phyloP scores from a whole-genome alignment of 1,140 invertebrate species.

The Coelopa frigida region DNA sequence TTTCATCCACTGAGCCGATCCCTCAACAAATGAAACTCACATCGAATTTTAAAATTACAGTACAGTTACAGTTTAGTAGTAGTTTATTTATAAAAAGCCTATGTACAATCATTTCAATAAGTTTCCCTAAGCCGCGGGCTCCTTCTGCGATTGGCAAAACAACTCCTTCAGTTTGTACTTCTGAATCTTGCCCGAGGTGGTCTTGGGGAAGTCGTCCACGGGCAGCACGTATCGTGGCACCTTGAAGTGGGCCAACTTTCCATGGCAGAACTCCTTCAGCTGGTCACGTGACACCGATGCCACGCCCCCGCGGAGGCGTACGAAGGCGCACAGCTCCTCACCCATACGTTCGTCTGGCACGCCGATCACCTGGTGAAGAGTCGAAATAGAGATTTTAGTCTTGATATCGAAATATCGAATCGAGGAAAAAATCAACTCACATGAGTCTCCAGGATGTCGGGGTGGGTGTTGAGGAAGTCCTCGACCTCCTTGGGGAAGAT shows the following conservation, averaged over 20 bases:
- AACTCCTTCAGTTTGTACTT: constrained; percentile 58
- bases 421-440: constrained; percentile 45
- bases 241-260: constrained; percentile 76
- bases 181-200: constrained; percentile 76
- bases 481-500: constrained; percentile 85
- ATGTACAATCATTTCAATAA: too few relatives aligned
- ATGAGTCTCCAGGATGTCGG: constrained; percentile 65
- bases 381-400: constrained; percentile 30
- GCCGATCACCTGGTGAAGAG: constrained; percentile 52
- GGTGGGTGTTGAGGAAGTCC: constrained; percentile 70
- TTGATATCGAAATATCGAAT: neutral
- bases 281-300: constrained; percentile 48
- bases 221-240: constrained; percentile 69
- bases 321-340: constrained; percentile 71
- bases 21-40: too few relatives aligned
- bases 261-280: constrained; percentile 61
- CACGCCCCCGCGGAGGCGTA: constrained; percentile 51
- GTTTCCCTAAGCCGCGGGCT: too few relatives aligned
- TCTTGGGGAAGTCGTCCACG: constrained; percentile 70
- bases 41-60: too few relatives aligned
- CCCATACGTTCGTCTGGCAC: constrained; percentile 70
- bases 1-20: too few relatives aligned
- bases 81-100: too few relatives aligned
- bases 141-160: too few relatives aligned
- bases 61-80: too few relatives aligned